Percentiles rank a stretch among this genome's conserved stretches.
Conservation (phyloP, 35 echinoderm and acorn worm genomes). For the Holothuria glaberrima region DNA sequence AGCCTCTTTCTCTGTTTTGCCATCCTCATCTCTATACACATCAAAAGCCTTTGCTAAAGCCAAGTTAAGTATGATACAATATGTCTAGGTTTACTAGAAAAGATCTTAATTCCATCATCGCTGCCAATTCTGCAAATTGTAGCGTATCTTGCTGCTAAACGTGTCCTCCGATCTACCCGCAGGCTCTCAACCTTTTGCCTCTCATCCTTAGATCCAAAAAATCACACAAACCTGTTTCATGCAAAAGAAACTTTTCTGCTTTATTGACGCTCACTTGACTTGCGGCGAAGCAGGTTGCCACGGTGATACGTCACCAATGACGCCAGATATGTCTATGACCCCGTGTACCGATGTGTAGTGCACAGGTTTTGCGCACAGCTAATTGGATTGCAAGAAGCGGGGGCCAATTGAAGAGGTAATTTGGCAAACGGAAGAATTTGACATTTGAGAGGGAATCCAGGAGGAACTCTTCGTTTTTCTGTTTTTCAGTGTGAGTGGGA, state of each 20-base stretch:
- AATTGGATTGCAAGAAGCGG: conserved; percentile 63
- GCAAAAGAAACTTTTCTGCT: conserved; percentile 59
- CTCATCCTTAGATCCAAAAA: conserved; percentile 41
- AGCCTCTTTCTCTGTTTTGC: neutral
- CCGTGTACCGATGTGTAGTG: conserved; percentile 35
- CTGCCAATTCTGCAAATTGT: conserved; percentile 43
- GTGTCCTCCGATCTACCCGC: conserved; percentile 34
- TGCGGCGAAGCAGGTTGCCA: conserved; percentile 56
- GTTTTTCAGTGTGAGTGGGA: conserved; percentile 34
- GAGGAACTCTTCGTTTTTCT: conserved; percentile 26
- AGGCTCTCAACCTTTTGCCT: conserved; percentile 33
- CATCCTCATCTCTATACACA: no score
- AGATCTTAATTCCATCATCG: conserved; percentile 49
- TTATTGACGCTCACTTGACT: conserved; percentile 69
- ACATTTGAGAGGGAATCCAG: conserved; percentile 42
- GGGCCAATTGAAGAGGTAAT: conserved; percentile 70
- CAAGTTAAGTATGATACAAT: conserved; percentile 51
- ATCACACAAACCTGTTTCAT: conserved; percentile 52
- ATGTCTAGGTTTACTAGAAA: conserved; percentile 15
- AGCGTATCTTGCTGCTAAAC: conserved; percentile 51
- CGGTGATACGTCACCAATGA: conserved; percentile 67
- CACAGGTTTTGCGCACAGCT: conserved; percentile 51
- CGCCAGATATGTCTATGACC: conserved; percentile 55
- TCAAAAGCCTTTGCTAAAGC: conserved; percentile 29
- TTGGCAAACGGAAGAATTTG: conserved; percentile 69